Evolutionary conservation across 1,140 invertebrate species (phyloP), one percentile per base, ranked within the genome.

Genomic region (Drosophila varians): DNA sequence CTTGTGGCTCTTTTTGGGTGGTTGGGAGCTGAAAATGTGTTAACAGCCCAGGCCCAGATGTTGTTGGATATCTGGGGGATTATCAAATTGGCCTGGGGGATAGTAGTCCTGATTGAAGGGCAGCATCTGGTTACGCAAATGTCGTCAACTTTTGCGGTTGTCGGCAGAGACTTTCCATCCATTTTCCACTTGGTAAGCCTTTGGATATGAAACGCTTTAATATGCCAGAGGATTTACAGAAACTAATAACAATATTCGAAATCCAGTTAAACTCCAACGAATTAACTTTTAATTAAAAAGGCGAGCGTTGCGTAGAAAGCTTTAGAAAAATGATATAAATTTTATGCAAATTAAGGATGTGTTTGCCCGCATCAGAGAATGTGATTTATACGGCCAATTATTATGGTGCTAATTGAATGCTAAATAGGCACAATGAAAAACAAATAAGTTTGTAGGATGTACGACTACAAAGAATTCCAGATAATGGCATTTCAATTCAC

Each of bases 121-220:
- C 64, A 68, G 61, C 64, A 68, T 68, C 64, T 68, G 64, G 47
- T 53, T 68, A 45, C 38, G 48, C 64, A 68, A 68, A 66, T 66
- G 64, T 68, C 61, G 64, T 51, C 60, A 53, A 43, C 61, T 68
- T 64, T 43, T 66, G 64, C 26, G 64, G 64, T 42, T 68, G 60
- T 66, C 26, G 46, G 46, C 26, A 62, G 51, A 43, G 46, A 45
- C 36, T 53, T 64, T 11, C 28, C 46, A 26, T 12, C 38, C 60
- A 43, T 42, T 65, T 52, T 52, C 36, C 36, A 23, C 36, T 52
- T 52, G 45, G 25, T 11, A 52, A 65, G 65, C 36, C 52, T 65
- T 8, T 23, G 46, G n/a, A n/a, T n/a, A 31, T 43, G 21, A 52
- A 28, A n/a, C n/a, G n/a, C n/a, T n/a, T n/a, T n/a, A n/a, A 19